Evolutionary conservation across 2,888 invertebrate genomes (phyloP), one percentile per base, ranked within the genome.

Genomic region (Anoplius nigerrimus): DNA sequence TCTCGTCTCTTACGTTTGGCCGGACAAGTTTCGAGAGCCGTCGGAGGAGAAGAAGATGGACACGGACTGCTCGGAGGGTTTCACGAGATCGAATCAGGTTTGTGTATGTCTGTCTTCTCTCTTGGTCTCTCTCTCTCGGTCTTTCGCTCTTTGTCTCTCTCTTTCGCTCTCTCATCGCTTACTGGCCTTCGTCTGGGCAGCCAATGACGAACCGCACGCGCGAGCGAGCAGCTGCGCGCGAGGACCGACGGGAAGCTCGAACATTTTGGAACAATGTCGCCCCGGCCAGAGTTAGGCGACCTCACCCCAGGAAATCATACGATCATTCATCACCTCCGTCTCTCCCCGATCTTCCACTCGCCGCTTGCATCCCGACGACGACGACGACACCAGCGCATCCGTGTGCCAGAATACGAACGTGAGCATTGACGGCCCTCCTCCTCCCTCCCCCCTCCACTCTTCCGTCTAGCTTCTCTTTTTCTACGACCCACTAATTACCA

Each of bases 241-340:
- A 57, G 69, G 48, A 60, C 67, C 72, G 55, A 62, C 60, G 72
- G 71, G 65, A 75, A 69, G 75, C 66, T 73, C 61, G 57, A 59
- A 65, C 79, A 53, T 71, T 79, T 77, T 65, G 75, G 77, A 76
- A 74, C 75, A 77, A 77, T 74, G 79, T 79, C 79, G 62, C 58
- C 60, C 62, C 61, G 69, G 63, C 55, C 56, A 54, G 71, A 67
- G 68, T 71, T 64, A 68, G 69, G 68, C 58, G 68, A 68, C 57
- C 69, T 74, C 66, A 65, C 64, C 69, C 79, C 75, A 76, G 78
- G 79, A 78, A 78, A 79, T 78, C 74, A 67, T 65, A 46, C 68
- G 74, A 62, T 72, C 76, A 69, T 76, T 75, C 73, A 70, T 72
- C 72, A 66, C 63, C 45, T 52, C 52, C 55, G 59, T 60, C 53